A percentile compares a stretch with the other conserved stretches of the same genome.
Conservation (phyloP, 2,113 vertebrate genomes). For the Strix uralensis region DNA sequence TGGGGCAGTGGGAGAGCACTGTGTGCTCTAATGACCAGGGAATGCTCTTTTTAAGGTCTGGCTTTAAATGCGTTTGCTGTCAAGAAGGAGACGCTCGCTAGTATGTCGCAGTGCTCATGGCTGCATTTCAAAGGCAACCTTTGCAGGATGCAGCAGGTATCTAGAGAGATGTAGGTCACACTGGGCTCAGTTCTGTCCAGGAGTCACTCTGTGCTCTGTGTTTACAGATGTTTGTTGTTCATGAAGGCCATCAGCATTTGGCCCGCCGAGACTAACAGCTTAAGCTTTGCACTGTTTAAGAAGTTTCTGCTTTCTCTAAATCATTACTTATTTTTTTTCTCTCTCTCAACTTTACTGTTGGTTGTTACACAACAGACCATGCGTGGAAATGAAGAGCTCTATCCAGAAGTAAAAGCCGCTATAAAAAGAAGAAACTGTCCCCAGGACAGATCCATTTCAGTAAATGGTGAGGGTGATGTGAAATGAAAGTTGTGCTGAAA, state of each 20-base stretch:
- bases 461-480: slow-evolving; percentile 3
- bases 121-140: background rate
- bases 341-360: background rate
- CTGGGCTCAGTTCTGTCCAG: background rate
- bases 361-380: background rate
- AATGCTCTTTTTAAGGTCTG: background rate
- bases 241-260: background rate
- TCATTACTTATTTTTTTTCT: background rate
- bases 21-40: background rate
- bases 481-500: slow-evolving; percentile 20
- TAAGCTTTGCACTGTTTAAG: background rate
- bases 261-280: background rate
- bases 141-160: background rate
- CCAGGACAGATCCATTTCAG: slow-evolving; percentile 10
- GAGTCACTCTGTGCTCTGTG: background rate
- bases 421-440: slow-evolving; percentile 24
- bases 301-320: background rate
- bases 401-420: background rate
- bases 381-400: slow-evolving; percentile 14
- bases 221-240: background rate
- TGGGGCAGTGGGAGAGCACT: background rate
- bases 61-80: background rate
- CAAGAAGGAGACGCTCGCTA: background rate
- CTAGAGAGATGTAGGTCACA: background rate
- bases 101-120: accelerated